Evolutionary conservation across 2,113 vertebrate species (phyloP).

Genomic region (Phaethornis superciliosus): DNA sequence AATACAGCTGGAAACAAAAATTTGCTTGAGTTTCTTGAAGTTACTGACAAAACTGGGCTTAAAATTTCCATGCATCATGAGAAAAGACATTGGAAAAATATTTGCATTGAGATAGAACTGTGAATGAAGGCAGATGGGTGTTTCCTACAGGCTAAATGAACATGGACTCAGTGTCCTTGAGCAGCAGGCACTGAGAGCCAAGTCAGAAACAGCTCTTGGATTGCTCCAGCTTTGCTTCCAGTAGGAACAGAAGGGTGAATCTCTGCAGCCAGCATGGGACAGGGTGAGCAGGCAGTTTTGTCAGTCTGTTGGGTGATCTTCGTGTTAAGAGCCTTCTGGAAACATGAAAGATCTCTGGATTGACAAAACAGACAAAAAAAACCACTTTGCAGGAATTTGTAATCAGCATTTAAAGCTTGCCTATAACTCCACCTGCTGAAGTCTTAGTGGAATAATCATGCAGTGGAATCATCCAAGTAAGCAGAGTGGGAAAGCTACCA

Average conservation of each 20-base stretch:
- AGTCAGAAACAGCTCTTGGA: not conserved
- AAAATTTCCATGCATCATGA: not conserved
- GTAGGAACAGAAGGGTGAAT: rapidly evolving
- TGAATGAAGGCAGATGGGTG: not conserved
- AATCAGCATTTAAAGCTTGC: not conserved
- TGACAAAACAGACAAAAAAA: not conserved
- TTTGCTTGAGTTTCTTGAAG: not conserved
- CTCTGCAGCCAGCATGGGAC: not conserved
- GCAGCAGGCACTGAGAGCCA: not conserved
- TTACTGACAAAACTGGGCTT: not conserved
- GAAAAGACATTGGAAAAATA: not conserved
- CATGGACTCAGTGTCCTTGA: not conserved
- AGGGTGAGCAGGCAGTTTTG: not conserved
- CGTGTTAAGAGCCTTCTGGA: not conserved
- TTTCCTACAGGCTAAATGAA: not conserved
- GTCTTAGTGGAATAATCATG: not conserved
- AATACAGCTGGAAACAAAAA: not conserved
- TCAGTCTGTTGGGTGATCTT: not conserved
- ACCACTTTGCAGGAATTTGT: not conserved
- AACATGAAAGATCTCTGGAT: not conserved
- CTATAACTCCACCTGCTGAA: conserved; percentile 15
- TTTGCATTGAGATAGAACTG: not conserved
- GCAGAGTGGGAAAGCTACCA: not conserved
- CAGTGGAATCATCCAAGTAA: not conserved
- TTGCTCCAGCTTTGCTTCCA: not conserved